phyloP scores from a whole-genome alignment of 2,797 vertebrate species.

The Chelonia mydas region DNA sequence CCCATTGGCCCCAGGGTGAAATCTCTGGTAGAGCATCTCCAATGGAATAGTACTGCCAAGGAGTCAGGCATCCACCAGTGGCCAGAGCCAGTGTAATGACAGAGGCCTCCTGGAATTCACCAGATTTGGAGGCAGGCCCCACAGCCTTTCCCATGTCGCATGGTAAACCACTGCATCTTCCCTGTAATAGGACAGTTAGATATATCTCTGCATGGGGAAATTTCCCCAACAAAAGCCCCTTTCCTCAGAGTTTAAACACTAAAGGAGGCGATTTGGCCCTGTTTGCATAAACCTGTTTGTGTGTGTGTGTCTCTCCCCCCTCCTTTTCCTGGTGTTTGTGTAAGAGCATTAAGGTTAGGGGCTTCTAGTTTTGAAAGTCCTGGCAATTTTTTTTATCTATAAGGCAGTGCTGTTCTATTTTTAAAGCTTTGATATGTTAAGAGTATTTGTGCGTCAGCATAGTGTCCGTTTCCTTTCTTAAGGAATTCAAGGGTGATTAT shows the following conservation, averaged over 20 bases:
- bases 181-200: neutral
- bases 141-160: neutral
- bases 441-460: slow-evolving; percentile 86
- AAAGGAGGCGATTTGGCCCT: neutral
- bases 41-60: accelerated
- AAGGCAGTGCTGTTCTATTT: slow-evolving; percentile 83
- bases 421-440: slow-evolving; percentile 80
- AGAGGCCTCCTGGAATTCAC: neutral
- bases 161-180: accelerated
- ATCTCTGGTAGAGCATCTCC: neutral
- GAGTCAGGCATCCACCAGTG: neutral
- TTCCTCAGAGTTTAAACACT: neutral
- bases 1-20: neutral
- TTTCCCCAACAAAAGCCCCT: neutral
- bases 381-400: slow-evolving; percentile 72
- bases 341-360: neutral
- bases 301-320: neutral
- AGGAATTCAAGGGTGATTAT: slow-evolving; percentile 89
- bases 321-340: neutral
- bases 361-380: slow-evolving; percentile 17
- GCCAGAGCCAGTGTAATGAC: accelerated
- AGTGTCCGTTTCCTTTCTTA: slow-evolving; percentile 89
- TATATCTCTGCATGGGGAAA: neutral
- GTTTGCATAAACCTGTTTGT: neutral
- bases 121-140: neutral